Evolutionary conservation across 2,888 invertebrate genomes (phyloP).

Genomic region (Platycheirus albimanus): DNA sequence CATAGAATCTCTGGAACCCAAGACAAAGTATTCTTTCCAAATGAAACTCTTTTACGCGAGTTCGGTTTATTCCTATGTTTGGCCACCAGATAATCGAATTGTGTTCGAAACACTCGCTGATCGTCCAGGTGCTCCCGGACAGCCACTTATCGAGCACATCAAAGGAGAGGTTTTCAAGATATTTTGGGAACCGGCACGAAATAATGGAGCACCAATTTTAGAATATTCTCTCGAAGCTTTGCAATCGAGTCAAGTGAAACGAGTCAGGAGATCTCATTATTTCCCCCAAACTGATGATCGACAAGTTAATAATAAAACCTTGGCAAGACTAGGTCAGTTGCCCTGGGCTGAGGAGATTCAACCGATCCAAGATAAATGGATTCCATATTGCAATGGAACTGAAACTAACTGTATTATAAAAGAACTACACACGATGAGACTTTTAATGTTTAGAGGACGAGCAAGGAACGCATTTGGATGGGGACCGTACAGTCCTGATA

Average conservation of each 20-base stretch:
- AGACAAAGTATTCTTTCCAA: conserved; percentile 90
- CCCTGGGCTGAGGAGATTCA: conserved; percentile 85
- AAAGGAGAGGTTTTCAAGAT: conserved; percentile 90
- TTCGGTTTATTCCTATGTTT: conserved; percentile 85
- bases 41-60: conserved; percentile 86
- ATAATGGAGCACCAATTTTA: conserved; percentile 89
- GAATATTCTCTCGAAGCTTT: conserved; percentile 90
- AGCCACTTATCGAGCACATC: conserved; percentile 89
- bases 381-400: conserved; percentile 89
- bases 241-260: conserved; percentile 76
- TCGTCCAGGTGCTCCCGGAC: conserved; percentile 90
- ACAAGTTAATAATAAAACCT: conserved; percentile 60
- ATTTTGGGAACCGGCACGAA: conserved; percentile 90
- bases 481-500: conserved; percentile 89
- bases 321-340: conserved; percentile 77
- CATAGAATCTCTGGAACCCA: conserved; percentile 85
- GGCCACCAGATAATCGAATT: conserved; percentile 89
- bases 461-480: conserved; percentile 92
- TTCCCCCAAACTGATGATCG: conserved; percentile 30
- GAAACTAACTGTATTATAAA: conserved; percentile 92
- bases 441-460: conserved; percentile 89
- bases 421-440: conserved; percentile 84
- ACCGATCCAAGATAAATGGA: conserved; percentile 84
- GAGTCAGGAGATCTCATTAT: conserved; percentile 75
- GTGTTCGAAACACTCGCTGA: conserved; percentile 91